These are phyloP conservation scores for Rallus limicola DNA, from an alignment of 2,113 vertebrate species.

Conservation along the genomic window DNA sequence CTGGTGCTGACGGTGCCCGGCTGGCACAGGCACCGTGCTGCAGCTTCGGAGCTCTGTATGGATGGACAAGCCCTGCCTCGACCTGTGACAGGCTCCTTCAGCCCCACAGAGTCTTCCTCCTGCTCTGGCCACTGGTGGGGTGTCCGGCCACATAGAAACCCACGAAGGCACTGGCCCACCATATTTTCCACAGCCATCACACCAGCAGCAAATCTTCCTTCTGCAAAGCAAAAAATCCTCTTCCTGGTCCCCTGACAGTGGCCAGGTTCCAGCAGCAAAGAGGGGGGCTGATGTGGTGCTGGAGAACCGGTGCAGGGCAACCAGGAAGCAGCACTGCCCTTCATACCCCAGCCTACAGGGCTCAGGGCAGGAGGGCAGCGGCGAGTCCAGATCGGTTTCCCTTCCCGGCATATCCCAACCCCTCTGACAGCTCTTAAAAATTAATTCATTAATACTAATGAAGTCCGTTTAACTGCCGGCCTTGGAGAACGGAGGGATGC, in stretches of 20 bases:
- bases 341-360: not conserved
- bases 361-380: not conserved
- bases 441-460: too few relatives aligned
- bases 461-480: not conserved
- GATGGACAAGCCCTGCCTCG: accelerated
- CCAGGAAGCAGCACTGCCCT: not conserved
- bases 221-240: not conserved
- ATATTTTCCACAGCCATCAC: not conserved
- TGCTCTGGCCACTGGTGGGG: not conserved
- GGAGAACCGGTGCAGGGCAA: not conserved
- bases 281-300: not conserved
- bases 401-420: not conserved
- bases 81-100: not conserved
- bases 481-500: accelerated
- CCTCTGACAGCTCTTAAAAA: not conserved
- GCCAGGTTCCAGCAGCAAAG: not conserved
- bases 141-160: not conserved
- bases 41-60: not conserved
- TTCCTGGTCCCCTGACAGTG: not conserved
- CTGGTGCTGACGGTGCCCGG: not conserved
- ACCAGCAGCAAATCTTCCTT: not conserved
- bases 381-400: not conserved
- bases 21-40: accelerated
- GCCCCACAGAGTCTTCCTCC: not conserved
- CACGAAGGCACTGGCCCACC: not conserved